Percentiles rank a stretch among this genome's conserved stretches.
These are phyloP conservation scores for Salvelinus fontinalis DNA, from an alignment of 2,113 vertebrate genomes.

Conservation along the genomic window DNA sequence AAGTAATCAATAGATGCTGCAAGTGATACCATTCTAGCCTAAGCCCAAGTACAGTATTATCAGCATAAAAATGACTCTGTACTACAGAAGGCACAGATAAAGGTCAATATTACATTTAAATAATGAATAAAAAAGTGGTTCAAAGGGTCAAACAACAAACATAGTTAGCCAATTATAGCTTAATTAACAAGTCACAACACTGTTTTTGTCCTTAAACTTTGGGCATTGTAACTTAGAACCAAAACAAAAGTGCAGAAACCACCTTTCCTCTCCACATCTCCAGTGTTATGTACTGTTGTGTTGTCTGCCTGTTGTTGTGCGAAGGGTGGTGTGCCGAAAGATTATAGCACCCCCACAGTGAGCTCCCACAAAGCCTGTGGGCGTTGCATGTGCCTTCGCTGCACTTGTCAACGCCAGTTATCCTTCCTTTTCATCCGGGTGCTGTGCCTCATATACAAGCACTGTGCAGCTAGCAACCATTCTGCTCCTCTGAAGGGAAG, in stretches of 20 bases:
- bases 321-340: conserved; percentile 14
- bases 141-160: not conserved
- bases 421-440: conserved; percentile 5
- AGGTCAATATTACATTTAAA: not conserved
- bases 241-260: not conserved
- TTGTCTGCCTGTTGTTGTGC: conserved; percentile 14
- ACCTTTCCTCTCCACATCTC: not conserved
- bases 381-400: conserved; percentile 5
- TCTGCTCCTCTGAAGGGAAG: too few species aligned
- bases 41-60: not conserved
- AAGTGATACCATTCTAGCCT: not conserved
- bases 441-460: not conserved
- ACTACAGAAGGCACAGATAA: not conserved
- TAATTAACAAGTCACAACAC: too few species aligned
- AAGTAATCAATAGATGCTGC: not conserved
- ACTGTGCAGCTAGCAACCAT: not conserved
- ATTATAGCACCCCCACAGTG: conserved; percentile 10
- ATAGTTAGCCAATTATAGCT: too few species aligned
- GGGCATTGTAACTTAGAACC: not conserved
- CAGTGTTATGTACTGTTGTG: not conserved
- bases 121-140: not conserved
- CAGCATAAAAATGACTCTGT: not conserved
- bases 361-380: not conserved
- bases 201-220: not conserved
- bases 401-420: conserved; percentile 29